phyloP scores from a whole-genome alignment of 2,113 vertebrate genomes.

The Turdus rufiventris region DNA sequence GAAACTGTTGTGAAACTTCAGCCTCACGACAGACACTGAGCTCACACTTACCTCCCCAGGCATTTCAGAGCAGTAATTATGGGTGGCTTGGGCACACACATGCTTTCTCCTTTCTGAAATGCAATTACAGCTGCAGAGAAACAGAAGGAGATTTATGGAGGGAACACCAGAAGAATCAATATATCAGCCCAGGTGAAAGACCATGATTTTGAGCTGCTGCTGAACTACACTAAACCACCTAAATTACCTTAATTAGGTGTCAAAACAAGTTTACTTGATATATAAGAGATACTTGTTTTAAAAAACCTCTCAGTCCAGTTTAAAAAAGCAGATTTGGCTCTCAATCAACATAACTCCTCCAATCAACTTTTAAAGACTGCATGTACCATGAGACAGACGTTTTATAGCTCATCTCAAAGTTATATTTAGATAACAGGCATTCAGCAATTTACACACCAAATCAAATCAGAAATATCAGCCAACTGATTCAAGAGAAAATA shows the following conservation, averaged over 20 bases:
- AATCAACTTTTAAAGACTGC: background rate
- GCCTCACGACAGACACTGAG: fast-evolving
- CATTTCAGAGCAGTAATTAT: background rate
- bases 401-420: background rate
- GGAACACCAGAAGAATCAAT: background rate
- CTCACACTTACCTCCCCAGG: background rate
- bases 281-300: background rate
- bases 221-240: background rate
- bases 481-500: background rate
- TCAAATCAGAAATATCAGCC: background rate
- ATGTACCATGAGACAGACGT: background rate
- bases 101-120: background rate
- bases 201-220: background rate
- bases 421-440: background rate
- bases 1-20: background rate
- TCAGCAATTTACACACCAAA: background rate
- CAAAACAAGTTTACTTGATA: background rate
- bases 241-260: constrained; percentile 24
- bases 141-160: background rate
- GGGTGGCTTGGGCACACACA: background rate
- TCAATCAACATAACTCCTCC: background rate
- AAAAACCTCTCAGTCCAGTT: background rate
- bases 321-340: background rate
- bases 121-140: background rate
- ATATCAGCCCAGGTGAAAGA: background rate